Base-by-base conservation (phyloP, 2,113 vertebrate species). In the Alectura lathami region DNA sequence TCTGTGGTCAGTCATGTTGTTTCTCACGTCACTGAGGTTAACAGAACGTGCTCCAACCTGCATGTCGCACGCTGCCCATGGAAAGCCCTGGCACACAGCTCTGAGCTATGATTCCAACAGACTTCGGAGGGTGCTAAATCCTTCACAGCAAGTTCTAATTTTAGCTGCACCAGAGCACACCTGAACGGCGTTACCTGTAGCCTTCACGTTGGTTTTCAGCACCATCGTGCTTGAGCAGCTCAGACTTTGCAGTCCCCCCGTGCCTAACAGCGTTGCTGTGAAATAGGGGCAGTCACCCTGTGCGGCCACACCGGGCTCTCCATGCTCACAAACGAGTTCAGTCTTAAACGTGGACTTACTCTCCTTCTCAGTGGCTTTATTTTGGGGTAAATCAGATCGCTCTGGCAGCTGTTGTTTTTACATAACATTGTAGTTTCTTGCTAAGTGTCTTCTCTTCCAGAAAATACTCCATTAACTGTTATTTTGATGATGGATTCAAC, bases 251-350 rank as follows among this genome's bases (percentile, higher is more conserved):
- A 2, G 9, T 5, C 36, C 4, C 72, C 11, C 11, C 12, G 51
- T 45, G 24, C 42, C 40, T 27, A 0, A 0, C 32, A 18, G 29
- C 3, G 4, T 50, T 79, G 32, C 91, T n/a, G 10, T 7, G 42
- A 20, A 66, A 51, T 1, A 36, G 59, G 22, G 15, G 15, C 38
- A 12, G 23, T 5, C 7, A 6, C 3, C 34, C n/a, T n/a, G n/a
- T n/a, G n/a, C n/a, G 83, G 54, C 36, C 38, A 9, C 18, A 1
- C 5, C 54, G 22, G 48, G 48, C 43, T 21, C 26, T 2, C 17
- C 3, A 0, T 34, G 56, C 54, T 73, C 77, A 6, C 30, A 24
- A 27, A 14, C 48, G 6, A 11, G 3, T 9, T 26, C 7, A 21
- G 47, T 23, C 30, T 48, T 15, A 40, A 59, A 18, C 7, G 3